Evolutionary conservation across 1,140 invertebrate species (phyloP).

Genomic region (Reticulitermes speratus): DNA sequence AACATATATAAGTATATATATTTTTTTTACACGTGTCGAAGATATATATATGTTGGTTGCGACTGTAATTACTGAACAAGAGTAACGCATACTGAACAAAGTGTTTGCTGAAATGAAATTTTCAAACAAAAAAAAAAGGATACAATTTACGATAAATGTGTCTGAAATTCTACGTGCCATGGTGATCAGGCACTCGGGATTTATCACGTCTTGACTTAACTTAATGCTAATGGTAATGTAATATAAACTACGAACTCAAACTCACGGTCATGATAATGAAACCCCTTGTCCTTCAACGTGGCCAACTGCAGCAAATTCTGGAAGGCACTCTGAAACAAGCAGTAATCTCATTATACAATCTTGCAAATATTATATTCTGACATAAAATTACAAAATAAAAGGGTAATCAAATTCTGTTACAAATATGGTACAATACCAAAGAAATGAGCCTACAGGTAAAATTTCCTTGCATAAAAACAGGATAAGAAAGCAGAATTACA

Average conservation of each 20-base stretch:
- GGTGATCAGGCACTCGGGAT: too few species aligned
- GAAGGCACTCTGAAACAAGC: neutral
- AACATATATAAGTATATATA: too few species aligned
- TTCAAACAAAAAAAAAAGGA: too few species aligned
- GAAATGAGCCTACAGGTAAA: neutral
- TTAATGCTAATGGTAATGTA: neutral
- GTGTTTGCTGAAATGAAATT: too few species aligned
- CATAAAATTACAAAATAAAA: neutral
- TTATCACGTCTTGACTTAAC: too few species aligned
- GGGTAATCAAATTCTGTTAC: neutral
- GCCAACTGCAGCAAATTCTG: neutral
- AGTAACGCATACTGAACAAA: too few species aligned
- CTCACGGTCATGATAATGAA: slow-evolving; percentile 2
- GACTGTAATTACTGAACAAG: too few species aligned
- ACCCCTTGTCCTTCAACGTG: neutral
- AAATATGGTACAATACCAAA: neutral
- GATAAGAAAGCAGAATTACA: neutral
- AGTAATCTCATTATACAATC: neutral
- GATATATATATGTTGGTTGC: too few species aligned
- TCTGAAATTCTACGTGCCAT: too few species aligned
- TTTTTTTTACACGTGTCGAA: too few species aligned
- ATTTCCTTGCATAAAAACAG: neutral
- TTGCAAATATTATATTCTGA: neutral
- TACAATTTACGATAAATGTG: too few species aligned
- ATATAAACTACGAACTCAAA: neutral